Percentiles rank a stretch among this genome's conserved stretches.
Evolutionary conservation across 1,140 invertebrate genomes (phyloP).

Genomic region (Oncopeltus fasciatus): DNA sequence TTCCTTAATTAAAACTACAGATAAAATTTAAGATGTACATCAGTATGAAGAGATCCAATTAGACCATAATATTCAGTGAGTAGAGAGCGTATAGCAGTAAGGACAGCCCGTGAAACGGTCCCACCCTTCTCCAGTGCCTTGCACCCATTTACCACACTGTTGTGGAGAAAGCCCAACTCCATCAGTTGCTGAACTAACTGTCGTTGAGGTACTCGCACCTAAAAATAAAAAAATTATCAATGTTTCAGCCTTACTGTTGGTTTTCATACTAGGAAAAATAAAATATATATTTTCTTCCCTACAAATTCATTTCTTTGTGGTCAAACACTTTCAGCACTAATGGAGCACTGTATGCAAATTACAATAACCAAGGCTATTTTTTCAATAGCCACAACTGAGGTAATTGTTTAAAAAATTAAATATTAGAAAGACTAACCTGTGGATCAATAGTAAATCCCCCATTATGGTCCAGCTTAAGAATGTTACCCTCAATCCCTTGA

Average conservation of each 20-base stretch:
- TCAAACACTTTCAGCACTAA: too few relatives aligned
- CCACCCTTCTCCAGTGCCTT: slow-evolving; percentile 53
- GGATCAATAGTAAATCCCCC: slow-evolving; percentile 52
- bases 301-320: too few relatives aligned
- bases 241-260: too few relatives aligned
- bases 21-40: too few relatives aligned
- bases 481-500: slow-evolving; percentile 65
- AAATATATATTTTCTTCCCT: too few relatives aligned
- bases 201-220: slow-evolving; percentile 17
- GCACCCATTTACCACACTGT: slow-evolving; percentile 54
- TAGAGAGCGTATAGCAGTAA: slow-evolving; percentile 69
- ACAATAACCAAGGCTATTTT: too few relatives aligned
- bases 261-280: too few relatives aligned
- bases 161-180: slow-evolving; percentile 77
- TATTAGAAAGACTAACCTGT: slow-evolving; percentile 35
- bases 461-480: slow-evolving; percentile 49
- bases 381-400: too few relatives aligned
- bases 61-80: slow-evolving; percentile 76
- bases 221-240: neutral
- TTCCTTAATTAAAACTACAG: too few relatives aligned
- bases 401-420: too few relatives aligned
- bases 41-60: slow-evolving; percentile 61
- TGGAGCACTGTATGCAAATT: too few relatives aligned
- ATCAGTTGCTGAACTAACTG: slow-evolving; percentile 42
- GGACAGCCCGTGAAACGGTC: slow-evolving; percentile 70